Base-by-base conservation (phyloP, 2,797 vertebrate genomes). In the Hydrolagus colliei region DNA sequence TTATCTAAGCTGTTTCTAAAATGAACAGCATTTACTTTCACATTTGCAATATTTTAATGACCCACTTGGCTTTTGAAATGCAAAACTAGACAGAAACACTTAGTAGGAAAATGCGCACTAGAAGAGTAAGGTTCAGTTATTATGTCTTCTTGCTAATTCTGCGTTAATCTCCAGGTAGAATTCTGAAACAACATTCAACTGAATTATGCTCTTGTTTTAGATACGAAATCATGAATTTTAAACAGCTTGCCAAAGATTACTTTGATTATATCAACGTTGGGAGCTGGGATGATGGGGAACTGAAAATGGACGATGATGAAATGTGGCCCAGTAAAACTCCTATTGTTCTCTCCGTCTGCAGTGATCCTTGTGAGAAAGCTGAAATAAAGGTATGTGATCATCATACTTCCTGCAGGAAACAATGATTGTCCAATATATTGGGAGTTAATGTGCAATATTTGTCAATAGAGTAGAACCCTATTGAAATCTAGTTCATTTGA, bases 221-320 rank as follows among this genome's bases (percentile, higher is more conserved):
- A 90, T 99, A 99, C 87, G 97, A 99, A 92, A 99, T 99, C 86
- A 99, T 99, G 98, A 99, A 99, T 91, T 99, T 99, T 90, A 99
- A 99, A 92, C 97, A 99, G 94, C 98, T 98, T 95, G 96, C 96
- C 7, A 98, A 98, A 90, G 97, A 98, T 90, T 97, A 96, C 89
- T 98, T 95, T 86, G 97, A 98, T 91, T 99, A 99, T 89, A 96
- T 97, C 86, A 97, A 96, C 22, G 95, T 99, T 88, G 98, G 98
- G 87, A 98, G 96, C 86, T 99, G 98, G 98, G 97, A 99, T 91
- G 97, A 95, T 67, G 95, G 97, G 0, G 97, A 98, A 85, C 89
- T 99, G 89, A 97, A 96, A 92, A 99, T 99, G 91, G 95, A 97
- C 0, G 97, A 99, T 68, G 95, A 96, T 75, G 97, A 98, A 93